Evolutionary conservation across 2,113 vertebrate species (phyloP), one percentile per base, ranked within the genome.

Genomic region (Solea solea): DNA sequence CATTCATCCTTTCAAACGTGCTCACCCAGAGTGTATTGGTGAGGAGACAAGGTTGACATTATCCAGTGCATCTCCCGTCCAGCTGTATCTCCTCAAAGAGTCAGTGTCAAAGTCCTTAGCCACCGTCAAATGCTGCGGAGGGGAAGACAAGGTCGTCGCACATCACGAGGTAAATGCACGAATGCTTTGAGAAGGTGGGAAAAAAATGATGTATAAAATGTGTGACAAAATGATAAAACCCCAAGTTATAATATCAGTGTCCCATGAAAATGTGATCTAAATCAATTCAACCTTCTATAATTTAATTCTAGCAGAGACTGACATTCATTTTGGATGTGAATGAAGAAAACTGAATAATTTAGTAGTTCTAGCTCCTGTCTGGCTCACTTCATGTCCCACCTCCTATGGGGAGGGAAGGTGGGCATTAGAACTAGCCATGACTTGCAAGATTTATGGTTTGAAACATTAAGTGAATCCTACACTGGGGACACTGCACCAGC

Each of bases 1-100:
- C 51, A 21, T n/a, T 52, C 49, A 21, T 55, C 51, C 28, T 56
- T 34, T 64, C 40, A 64, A 7, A 42, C 3, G 7, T 2, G 86
- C 97, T 95, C 93, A 99, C 98, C 98, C 98, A 1, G 98, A 99
- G 92, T 99, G 98, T 76, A 99, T 87, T 15, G 98, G 98, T 45
- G 97, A 98, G 3, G 97, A 97, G 74, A 98, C 96, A 16, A 99
- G 94, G 90, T 98, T 98, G 71, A 98, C 95, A 59, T 98, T 99
- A 85, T 99, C 98, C 85, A 97, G 85, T 1, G 95, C 94, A 41
- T 99, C 98, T 54, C 96, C 89, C 11, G 96, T 95, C 98, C 98
- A 98, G 91, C 97, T 98, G 59, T 97, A 99, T 70, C 97, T 96
- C 85, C 96, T 95, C 85, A 98, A 92, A 44, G 98, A 97, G 81